Evolutionary conservation across 2,113 vertebrate genomes (phyloP).

Genomic region (Jaculus jaculus): DNA sequence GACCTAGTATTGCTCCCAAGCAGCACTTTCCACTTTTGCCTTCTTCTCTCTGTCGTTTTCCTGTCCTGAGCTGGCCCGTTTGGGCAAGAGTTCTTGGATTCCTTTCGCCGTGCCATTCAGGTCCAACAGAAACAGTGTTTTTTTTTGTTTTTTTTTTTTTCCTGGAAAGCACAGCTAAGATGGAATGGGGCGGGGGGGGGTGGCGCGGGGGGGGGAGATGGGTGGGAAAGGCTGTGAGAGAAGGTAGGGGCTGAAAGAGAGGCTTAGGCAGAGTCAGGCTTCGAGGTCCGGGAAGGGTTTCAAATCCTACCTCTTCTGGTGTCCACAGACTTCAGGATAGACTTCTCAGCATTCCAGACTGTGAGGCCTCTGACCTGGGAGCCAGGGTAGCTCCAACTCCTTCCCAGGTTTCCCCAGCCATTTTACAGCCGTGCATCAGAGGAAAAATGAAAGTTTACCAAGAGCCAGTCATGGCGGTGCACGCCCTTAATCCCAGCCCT

Average conservation of each 20-base stretch:
- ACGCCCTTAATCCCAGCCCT: too few species aligned
- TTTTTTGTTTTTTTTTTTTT: slow-evolving; percentile 49
- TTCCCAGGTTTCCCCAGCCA: neutral
- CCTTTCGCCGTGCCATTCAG: slow-evolving; percentile 65
- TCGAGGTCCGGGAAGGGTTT: neutral
- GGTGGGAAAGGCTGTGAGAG: slow-evolving; percentile 3
- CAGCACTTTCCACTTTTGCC: slow-evolving; percentile 28
- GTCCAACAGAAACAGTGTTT: slow-evolving; percentile 74
- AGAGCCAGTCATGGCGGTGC: neutral
- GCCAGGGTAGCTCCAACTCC: neutral
- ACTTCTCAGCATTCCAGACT: neutral
- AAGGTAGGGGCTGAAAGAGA: neutral
- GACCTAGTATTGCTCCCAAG: neutral
- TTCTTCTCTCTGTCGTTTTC: slow-evolving; percentile 15
- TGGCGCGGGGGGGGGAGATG: too few species aligned
- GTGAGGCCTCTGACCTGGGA: neutral
- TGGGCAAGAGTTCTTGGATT: slow-evolving; percentile 53
- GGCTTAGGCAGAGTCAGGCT: neutral
- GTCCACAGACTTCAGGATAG: neutral
- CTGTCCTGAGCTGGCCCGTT: slow-evolving; percentile 54
- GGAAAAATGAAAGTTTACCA: neutral
- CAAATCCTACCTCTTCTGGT: too few species aligned
- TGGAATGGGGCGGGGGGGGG: too few species aligned
- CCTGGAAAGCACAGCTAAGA: slow-evolving; percentile 76
- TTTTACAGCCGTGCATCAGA: neutral